Conservation (phyloP, 2,113 vertebrate species). For the Nothoprocta pentlandii region DNA sequence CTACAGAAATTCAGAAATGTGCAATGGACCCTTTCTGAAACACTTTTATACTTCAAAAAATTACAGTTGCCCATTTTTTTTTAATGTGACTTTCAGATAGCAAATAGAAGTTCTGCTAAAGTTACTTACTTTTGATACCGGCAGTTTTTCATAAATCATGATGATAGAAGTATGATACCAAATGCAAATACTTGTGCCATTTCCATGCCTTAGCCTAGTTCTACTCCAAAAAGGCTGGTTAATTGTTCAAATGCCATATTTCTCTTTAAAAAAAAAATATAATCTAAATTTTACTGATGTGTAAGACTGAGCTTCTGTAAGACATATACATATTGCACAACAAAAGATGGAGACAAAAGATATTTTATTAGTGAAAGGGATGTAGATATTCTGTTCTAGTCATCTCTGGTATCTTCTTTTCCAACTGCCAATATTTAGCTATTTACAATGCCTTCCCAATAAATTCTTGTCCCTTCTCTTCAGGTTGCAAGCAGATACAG, state of each 20-base stretch:
- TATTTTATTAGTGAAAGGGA: neutral
- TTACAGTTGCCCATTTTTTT: neutral
- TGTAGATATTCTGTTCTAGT: neutral
- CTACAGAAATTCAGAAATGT: neutral
- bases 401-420: neutral
- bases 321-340: neutral
- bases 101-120: neutral
- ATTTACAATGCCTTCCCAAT: neutral
- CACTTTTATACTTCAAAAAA: neutral
- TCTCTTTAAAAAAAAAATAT: neutral
- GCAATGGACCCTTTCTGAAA: neutral
- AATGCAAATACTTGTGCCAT: neutral
- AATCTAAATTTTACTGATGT: neutral
- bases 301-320: neutral
- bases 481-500: neutral
- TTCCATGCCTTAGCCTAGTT: neutral
- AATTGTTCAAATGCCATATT: neutral
- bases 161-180: neutral
- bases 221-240: neutral
- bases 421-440: neutral
- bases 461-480: neutral
- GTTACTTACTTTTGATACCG: neutral
- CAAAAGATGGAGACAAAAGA: neutral
- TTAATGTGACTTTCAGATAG: neutral
- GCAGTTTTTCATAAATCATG: neutral